Conservation (phyloP, 2,888 invertebrate genomes). For the Ophion obscuratus region DNA sequence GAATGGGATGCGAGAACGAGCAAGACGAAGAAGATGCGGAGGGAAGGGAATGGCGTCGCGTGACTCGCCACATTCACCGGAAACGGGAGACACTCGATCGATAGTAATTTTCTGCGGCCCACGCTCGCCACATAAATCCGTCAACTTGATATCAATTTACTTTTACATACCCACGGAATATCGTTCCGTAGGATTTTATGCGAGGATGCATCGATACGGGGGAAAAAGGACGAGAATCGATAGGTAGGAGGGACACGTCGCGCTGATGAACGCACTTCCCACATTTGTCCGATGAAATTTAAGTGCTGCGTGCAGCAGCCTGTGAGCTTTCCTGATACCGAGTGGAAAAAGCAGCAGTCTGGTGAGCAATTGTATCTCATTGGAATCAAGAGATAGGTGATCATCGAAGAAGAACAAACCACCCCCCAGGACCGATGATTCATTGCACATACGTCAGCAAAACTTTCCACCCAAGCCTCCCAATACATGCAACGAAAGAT, state of each 20-base stretch:
- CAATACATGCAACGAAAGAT: conserved; percentile 12
- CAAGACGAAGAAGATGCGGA: conserved; percentile 19
- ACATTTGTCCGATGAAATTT: conserved; percentile 31
- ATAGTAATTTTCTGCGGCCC: conserved; percentile 61
- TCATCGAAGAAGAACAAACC: background rate
- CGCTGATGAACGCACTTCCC: conserved; percentile 8
- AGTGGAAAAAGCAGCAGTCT: background rate
- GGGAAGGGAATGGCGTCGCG: conserved; percentile 49
- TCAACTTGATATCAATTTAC: conserved; percentile 64
- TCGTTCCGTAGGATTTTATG: conserved; percentile 24
- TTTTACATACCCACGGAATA: conserved; percentile 43
- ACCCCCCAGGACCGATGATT: conserved; percentile 16
- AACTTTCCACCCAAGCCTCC: conserved; percentile 13
- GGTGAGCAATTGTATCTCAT: background rate
- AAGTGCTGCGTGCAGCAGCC: conserved; percentile 8
- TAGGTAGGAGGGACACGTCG: background rate
- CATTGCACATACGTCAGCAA: conserved; percentile 50
- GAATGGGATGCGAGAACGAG: conserved; percentile 13
- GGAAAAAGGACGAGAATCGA: background rate
- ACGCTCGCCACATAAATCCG: conserved; percentile 60
- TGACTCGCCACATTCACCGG: conserved; percentile 60
- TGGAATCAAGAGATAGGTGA: background rate
- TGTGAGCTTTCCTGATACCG: conserved; percentile 2
- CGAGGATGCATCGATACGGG: conserved; percentile 9
- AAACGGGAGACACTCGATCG: conserved; percentile 63